These are phyloP conservation scores for Rhinoderma darwinii DNA, from an alignment of 2,113 vertebrate genomes.

Conservation along the genomic window DNA sequence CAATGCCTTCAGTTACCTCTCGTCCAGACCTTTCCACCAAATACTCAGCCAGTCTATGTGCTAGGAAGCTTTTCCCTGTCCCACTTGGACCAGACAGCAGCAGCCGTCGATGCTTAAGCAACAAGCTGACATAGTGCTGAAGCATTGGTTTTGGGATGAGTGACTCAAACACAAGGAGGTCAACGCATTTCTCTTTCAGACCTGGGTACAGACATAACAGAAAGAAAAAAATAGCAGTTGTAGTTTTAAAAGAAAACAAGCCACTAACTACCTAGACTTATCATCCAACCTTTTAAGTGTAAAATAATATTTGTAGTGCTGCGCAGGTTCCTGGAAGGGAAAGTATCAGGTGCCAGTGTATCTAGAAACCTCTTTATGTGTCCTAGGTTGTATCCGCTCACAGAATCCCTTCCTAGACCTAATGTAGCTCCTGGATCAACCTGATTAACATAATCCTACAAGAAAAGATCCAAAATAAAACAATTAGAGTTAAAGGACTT, in stretches of 20 bases:
- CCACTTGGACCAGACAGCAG: slow-evolving; percentile 92
- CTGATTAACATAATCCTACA: slow-evolving; percentile 87
- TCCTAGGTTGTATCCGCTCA: slow-evolving; percentile 86
- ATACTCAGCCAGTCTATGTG: slow-evolving; percentile 89
- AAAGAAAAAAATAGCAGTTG: background rate
- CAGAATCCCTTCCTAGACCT: slow-evolving; percentile 86
- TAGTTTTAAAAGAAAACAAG: background rate
- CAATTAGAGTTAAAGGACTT: background rate
- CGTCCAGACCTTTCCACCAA: slow-evolving; percentile 86
- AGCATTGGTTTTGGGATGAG: slow-evolving; percentile 96
- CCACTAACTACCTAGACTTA: background rate
- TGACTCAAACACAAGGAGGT: slow-evolving; percentile 93
- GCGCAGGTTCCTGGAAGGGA: slow-evolving; percentile 78
- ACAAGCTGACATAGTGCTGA: slow-evolving; percentile 93
- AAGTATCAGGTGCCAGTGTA: slow-evolving; percentile 77
- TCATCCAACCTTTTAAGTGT: slow-evolving; percentile 84
- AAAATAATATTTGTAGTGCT: slow-evolving; percentile 74
- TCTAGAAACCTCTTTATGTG: slow-evolving; percentile 85
- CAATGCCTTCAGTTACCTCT: slow-evolving; percentile 77
- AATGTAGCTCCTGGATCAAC: slow-evolving; percentile 90
- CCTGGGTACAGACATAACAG: slow-evolving; percentile 70
- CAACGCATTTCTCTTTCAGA: slow-evolving; percentile 88
- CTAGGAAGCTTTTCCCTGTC: slow-evolving; percentile 93
- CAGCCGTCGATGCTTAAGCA: slow-evolving; percentile 91
- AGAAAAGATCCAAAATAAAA: background rate